Evolutionary conservation across 2,888 invertebrate species (phyloP).

Genomic region (Lochmaea capreae): DNA sequence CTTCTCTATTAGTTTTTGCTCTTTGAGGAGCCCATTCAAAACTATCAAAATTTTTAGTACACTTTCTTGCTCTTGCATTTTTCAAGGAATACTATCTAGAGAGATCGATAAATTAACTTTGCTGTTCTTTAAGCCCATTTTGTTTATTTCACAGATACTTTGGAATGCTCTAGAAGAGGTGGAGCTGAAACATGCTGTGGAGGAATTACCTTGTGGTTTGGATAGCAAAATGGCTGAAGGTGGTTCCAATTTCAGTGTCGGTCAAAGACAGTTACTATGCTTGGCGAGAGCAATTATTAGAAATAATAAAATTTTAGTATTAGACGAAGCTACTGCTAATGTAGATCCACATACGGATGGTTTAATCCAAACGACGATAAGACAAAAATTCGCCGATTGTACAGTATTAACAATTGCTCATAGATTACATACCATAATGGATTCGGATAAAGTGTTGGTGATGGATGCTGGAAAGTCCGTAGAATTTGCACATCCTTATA

Average conservation of each 20-base stretch:
- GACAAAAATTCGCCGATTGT: conserved; percentile 79
- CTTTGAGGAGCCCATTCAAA: no score
- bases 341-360: conserved; percentile 83
- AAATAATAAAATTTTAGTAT: conserved; percentile 58
- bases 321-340: conserved; percentile 84
- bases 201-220: conserved; percentile 68
- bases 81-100: no score
- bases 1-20: no score
- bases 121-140: not conserved
- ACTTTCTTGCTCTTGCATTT: no score
- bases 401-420: conserved; percentile 89
- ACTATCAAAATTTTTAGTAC: no score
- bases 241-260: conserved; percentile 65
- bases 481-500: conserved; percentile 82
- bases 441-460: conserved; percentile 83
- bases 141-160: conserved; percentile 63
- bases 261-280: conserved; percentile 76
- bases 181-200: conserved; percentile 73
- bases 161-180: conserved; percentile 88
- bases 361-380: conserved; percentile 81
- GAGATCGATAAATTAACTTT: no score
- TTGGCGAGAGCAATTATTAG: conserved; percentile 74
- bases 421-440: conserved; percentile 86
- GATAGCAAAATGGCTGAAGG: conserved; percentile 81
- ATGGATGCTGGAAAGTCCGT: conserved; percentile 81